Evolutionary conservation across 2,888 invertebrate species (phyloP).

Genomic region (Sclerodermus sp.): DNA sequence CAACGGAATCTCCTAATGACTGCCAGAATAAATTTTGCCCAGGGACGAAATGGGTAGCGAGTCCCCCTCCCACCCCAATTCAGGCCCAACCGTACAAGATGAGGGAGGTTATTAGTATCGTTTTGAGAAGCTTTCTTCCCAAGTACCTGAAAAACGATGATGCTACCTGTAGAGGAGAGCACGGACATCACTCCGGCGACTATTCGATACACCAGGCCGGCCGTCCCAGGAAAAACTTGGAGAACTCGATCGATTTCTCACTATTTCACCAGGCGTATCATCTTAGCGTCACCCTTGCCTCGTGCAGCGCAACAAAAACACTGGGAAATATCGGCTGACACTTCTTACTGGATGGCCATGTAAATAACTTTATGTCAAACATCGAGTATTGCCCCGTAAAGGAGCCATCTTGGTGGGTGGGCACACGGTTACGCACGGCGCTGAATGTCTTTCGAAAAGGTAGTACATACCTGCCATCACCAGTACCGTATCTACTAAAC

Average conservation of each 20-base stretch:
- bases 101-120: too few relatives aligned
- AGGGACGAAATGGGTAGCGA: too few relatives aligned
- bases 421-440: conserved; percentile 30
- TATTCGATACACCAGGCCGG: conserved; percentile 44
- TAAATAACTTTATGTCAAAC: conserved; percentile 52
- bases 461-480: too few relatives aligned
- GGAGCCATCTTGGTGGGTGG: conserved; percentile 57
- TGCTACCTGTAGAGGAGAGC: conserved; percentile 22
- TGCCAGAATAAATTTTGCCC: too few relatives aligned
- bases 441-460: conserved; percentile 37
- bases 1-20: conserved; percentile 20
- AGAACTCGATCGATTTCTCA: conserved; percentile 23
- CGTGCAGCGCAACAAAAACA: conserved; percentile 18
- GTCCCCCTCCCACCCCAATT: too few relatives aligned
- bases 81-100: too few relatives aligned
- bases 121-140: too few relatives aligned
- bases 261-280: conserved; percentile 19
- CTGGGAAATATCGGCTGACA: conserved; percentile 14
- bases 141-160: conserved; percentile 21
- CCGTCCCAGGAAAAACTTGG: conserved; percentile 27
- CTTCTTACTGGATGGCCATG: conserved; percentile 29
- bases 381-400: conserved; percentile 50
- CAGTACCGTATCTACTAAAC: too few relatives aligned
- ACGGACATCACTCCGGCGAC: conserved; percentile 28
- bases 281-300: conserved; percentile 2